Base-by-base conservation (phyloP, 2,888 invertebrate genomes). In the Drosophila ustulata region DNA sequence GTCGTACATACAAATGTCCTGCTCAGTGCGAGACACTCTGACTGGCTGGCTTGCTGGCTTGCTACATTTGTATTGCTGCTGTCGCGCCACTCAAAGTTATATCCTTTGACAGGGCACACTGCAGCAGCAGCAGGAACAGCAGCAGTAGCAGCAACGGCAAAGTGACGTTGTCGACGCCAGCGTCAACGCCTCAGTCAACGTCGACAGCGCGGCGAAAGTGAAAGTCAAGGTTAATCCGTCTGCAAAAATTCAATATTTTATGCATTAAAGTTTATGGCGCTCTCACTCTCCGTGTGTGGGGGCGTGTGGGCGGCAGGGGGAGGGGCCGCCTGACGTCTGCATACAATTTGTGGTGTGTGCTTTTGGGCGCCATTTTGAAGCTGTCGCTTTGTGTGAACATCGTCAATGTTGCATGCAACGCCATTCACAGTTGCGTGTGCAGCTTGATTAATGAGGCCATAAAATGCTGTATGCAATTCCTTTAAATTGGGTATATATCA, bases 161-260 rank as follows among this genome's bases (percentile, higher is more conserved):
- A 55, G 50, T 37, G 62, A 66, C 64, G 64, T 41, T 53, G 62
- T 46, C 65, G 65, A 18, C 45, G 65, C 30, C 53, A 32, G 13
- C 55, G 65, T 23, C 51, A 61, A 37, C 66, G 61, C 37, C 66
- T 23, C 5, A 52, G 56, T 25, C 64, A 18, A 7, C 46, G 63
- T 47, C 71, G 64, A 52, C 81, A 67, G 34, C 63, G 72, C 52
- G 69, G 70, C 76, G 90, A 92, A 92, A 91, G 92, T 91, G 91
- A 91, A 91, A 91, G 91, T 91, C 91, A 91, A 91, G 91, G 91
- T 91, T 91, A 91, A 91, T 92, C 90, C 90, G 89, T 91, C 90
- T 91, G 92, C 89, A 88, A 91, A 89, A 82, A 89, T 87, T 89
- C 89, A 90, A 89, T 89, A 88, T 88, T 90, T 90, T 89, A 84